phyloP scores from a whole-genome alignment of 2,113 vertebrate genomes.

The Ranitomeya imitator region DNA sequence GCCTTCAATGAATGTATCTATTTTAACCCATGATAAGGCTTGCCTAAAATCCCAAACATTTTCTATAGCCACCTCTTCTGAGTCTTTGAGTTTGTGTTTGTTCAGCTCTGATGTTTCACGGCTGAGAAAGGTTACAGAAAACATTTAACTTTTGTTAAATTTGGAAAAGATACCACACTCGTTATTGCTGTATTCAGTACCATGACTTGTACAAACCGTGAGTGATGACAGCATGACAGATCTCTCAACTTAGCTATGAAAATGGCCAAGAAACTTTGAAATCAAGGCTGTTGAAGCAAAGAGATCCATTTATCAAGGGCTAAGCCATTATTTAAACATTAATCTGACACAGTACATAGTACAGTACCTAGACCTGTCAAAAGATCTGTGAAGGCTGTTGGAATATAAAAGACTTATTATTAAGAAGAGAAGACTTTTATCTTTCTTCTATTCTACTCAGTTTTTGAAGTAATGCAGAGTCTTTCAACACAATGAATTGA shows the following conservation, averaged over 20 bases:
- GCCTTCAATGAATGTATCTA: constrained; percentile 65
- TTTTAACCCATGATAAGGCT: constrained; percentile 60
- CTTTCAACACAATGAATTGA: not conserved
- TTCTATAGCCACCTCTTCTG: constrained; percentile 60
- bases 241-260: constrained; percentile 22
- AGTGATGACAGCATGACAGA: constrained; percentile 41
- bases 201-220: constrained; percentile 2
- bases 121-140: constrained; percentile 27
- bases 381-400: not conserved
- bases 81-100: constrained; percentile 63
- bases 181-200: constrained; percentile 17
- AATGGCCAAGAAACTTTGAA: constrained; percentile 41
- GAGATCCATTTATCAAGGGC: constrained; percentile 29
- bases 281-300: constrained; percentile 10
- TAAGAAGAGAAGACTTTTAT: not conserved
- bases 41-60: constrained; percentile 62
- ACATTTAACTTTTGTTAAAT: constrained; percentile 12
- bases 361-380: constrained; percentile 16
- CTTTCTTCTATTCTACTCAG: not conserved
- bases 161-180: constrained; percentile 16
- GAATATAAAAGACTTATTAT: constrained; percentile 1
- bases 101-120: constrained; percentile 54
- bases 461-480: not conserved
- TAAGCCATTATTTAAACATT: constrained; percentile 10
- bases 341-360: constrained; percentile 11